Conservation (phyloP, 2,797 vertebrate genomes). For the Manis crassicaudata region DNA sequence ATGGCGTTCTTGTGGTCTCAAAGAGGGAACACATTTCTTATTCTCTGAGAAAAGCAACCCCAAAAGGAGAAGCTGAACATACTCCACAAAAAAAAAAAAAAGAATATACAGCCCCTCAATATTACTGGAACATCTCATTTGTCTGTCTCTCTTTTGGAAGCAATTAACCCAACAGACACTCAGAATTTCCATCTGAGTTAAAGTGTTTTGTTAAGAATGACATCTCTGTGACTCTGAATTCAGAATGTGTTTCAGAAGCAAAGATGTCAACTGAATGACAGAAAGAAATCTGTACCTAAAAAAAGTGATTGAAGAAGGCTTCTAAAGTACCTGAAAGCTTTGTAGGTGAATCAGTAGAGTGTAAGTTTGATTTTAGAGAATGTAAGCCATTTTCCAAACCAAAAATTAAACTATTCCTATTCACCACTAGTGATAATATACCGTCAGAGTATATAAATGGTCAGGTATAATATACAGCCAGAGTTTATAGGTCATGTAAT, state of each 20-base stretch:
- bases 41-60: not conserved
- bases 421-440: not conserved
- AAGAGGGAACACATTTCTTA: not conserved
- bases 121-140: slow-evolving; percentile 20
- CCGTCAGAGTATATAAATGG: not conserved
- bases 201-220: slow-evolving; percentile 42
- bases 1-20: not conserved
- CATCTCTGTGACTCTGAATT: slow-evolving; percentile 35
- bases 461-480: not conserved
- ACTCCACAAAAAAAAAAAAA: not conserved
- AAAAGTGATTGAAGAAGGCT: not conserved
- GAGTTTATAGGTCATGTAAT: slow-evolving; percentile 21
- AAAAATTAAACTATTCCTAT: not conserved
- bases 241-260: slow-evolving; percentile 47
- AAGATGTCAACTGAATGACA: slow-evolving; percentile 30
- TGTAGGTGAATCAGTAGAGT: not conserved
- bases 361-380: not conserved
- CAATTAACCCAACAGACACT: slow-evolving; percentile 42
- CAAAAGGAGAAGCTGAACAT: not conserved
- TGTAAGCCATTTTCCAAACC: slow-evolving; percentile 20
- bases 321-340: slow-evolving; percentile 37
- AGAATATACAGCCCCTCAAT: not conserved
- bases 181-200: slow-evolving; percentile 22
- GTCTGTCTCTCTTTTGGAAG: slow-evolving; percentile 42
- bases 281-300: slow-evolving; percentile 36